These are phyloP conservation scores for Orchestes rusci DNA, from an alignment of 2,888 invertebrate species.

Conservation along the genomic window DNA sequence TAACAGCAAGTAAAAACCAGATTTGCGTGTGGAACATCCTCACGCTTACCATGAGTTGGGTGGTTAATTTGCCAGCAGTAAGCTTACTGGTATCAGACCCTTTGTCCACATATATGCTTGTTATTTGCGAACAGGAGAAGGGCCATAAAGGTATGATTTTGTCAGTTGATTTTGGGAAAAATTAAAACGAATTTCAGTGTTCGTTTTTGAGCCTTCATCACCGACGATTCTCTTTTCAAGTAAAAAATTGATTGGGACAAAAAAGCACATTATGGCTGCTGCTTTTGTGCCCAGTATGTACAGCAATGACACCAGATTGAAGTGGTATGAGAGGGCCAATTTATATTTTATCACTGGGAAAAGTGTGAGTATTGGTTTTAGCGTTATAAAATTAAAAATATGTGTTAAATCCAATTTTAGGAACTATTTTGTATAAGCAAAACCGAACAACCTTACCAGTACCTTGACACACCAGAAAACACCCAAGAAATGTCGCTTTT, in stretches of 20 bases:
- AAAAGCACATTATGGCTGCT: conserved; percentile 44
- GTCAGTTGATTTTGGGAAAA: too few species aligned
- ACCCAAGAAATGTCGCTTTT: conserved; percentile 29
- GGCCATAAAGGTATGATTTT: conserved; percentile 44
- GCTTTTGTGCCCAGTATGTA: conserved; percentile 53
- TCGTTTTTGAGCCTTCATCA: conserved; percentile 55
- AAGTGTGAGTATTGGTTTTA: conserved; percentile 44
- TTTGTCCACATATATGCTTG: conserved; percentile 59
- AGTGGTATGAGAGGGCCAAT: conserved; percentile 56
- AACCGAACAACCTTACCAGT: conserved; percentile 27
- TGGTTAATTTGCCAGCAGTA: conserved; percentile 48
- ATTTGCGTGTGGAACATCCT: conserved; percentile 67
- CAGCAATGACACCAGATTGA: conserved; percentile 41
- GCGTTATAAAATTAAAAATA: conserved; percentile 4
- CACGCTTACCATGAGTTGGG: conserved; percentile 62
- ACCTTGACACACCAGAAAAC: conserved; percentile 5
- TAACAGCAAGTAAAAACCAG: conserved; percentile 51
- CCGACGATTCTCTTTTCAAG: conserved; percentile 49
- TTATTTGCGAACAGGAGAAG: conserved; percentile 55
- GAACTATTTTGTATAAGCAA: conserved; percentile 37
- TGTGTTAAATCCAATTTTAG: conserved; percentile 25
- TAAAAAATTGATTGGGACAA: conserved; percentile 43
- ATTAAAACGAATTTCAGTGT: too few species aligned
- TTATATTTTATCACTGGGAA: conserved; percentile 55
- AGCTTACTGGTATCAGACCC: conserved; percentile 53